Evolutionary conservation across 2,113 vertebrate genomes (phyloP).

Genomic region (Stictonetta naevosa): DNA sequence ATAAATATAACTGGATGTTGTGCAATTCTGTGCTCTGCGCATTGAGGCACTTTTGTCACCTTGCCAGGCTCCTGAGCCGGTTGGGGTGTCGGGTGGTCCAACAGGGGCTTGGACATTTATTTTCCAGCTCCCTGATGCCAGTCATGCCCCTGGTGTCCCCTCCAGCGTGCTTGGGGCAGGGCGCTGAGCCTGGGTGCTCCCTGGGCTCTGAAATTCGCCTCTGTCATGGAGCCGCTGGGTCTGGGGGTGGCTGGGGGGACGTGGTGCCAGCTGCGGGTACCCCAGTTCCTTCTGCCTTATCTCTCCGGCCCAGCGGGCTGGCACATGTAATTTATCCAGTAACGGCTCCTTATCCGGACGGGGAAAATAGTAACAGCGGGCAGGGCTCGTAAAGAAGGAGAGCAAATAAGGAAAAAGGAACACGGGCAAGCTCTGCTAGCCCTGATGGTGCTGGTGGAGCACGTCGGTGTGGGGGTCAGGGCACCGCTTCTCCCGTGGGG

Average conservation of each 20-base stretch:
- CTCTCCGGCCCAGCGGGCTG: background rate
- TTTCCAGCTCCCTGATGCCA: background rate
- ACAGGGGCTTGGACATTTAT: background rate
- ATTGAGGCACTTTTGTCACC: background rate
- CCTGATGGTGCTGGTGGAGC: background rate
- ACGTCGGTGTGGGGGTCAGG: background rate
- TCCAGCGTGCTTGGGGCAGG: background rate
- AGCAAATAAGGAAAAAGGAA: background rate
- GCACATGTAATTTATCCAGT: background rate
- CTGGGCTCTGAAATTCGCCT: too few relatives aligned
- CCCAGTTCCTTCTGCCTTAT: background rate
- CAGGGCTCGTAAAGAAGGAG: background rate
- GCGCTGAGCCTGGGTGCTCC: too few relatives aligned
- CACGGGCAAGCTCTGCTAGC: background rate
- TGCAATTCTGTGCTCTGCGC: background rate
- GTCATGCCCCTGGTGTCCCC: background rate
- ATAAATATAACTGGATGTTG: background rate
- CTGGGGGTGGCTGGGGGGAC: too few relatives aligned
- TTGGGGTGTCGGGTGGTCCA: accelerated
- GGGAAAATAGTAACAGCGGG: background rate
- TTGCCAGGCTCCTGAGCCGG: background rate
- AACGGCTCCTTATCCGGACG: background rate
- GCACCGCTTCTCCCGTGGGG: background rate
- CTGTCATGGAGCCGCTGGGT: too few relatives aligned
- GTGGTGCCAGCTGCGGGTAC: too few relatives aligned